Conservation (phyloP, 2,797 vertebrate species). For the Pipistrellus kuhlii region DNA sequence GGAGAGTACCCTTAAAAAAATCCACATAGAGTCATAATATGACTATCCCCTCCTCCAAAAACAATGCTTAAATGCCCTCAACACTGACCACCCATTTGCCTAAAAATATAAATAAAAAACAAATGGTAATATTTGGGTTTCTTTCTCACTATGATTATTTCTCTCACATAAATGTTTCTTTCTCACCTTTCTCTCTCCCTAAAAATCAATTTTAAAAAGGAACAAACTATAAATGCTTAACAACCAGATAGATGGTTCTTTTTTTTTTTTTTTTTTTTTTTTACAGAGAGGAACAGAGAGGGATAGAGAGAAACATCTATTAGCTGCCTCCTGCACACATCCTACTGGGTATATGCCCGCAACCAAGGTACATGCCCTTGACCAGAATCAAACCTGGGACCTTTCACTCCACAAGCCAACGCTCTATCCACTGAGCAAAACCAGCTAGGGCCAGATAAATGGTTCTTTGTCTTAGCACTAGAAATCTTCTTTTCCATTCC, state of each 20-base stretch:
- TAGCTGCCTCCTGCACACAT: too few species aligned
- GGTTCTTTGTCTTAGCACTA: not conserved
- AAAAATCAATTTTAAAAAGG: not conserved
- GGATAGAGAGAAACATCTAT: too few species aligned
- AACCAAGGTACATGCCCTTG: too few species aligned
- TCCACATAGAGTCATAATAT: constrained; percentile 47
- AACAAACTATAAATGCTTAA: constrained; percentile 25
- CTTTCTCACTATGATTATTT: not conserved
- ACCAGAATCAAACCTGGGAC: too few species aligned
- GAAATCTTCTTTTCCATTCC: constrained; percentile 44
- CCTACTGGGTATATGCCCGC: too few species aligned
- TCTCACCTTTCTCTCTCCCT: not conserved
- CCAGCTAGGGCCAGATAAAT: not conserved
- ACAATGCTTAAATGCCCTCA: constrained; percentile 49
- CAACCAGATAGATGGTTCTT: constrained; percentile 24
- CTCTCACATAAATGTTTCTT: not conserved
- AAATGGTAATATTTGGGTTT: not conserved
- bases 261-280: too few species aligned
- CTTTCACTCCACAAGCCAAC: too few species aligned
- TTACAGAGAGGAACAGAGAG: too few species aligned
- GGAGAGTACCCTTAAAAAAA: not conserved
- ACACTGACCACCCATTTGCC: not conserved
- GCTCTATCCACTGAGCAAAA: too few species aligned
- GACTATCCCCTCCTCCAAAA: not conserved
- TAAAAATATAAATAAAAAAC: not conserved